Conservation (phyloP, 2,888 invertebrate species). For the Anthophora plumipes region DNA sequence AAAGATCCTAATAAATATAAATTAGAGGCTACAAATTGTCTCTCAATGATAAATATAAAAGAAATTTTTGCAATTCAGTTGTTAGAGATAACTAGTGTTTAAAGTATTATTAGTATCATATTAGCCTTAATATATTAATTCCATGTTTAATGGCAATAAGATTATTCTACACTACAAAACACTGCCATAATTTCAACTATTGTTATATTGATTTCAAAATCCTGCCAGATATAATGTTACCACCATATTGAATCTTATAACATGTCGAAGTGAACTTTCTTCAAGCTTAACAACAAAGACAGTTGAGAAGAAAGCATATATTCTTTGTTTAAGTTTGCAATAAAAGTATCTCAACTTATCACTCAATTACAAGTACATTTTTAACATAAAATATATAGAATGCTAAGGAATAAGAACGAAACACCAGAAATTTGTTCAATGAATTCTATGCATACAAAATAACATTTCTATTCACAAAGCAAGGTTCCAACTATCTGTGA, state of each 20-base stretch:
- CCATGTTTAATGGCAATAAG: constrained; percentile 77
- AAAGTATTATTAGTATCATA: constrained; percentile 43
- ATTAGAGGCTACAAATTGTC: constrained; percentile 20
- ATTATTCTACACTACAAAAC: constrained; percentile 78
- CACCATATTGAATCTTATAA: constrained; percentile 41
- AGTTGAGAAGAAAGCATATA: not conserved
- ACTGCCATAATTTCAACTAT: constrained; percentile 81
- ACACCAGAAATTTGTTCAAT: constrained; percentile 10
- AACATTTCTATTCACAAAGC: constrained; percentile 1
- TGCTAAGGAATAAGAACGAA: constrained; percentile 1
- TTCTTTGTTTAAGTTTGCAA: constrained; percentile 2
- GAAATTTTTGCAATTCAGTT: constrained; percentile 40
- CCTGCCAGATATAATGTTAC: constrained; percentile 68
- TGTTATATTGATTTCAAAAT: constrained; percentile 76
- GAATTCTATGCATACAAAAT: constrained; percentile 32
- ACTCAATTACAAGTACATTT: constrained; percentile 26
- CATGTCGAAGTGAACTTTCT: not conserved
- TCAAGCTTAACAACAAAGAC: not conserved
- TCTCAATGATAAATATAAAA: constrained; percentile 30
- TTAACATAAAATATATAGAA: constrained; percentile 16
- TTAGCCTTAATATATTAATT: constrained; percentile 62
- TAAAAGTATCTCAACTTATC: not conserved
- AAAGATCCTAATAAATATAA: not conserved
- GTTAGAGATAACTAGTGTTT: constrained; percentile 43
- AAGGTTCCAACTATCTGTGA: constrained; percentile 32